Evolutionary conservation across 2,113 vertebrate genomes (phyloP).

Genomic region (Leptobrachium leishanense): DNA sequence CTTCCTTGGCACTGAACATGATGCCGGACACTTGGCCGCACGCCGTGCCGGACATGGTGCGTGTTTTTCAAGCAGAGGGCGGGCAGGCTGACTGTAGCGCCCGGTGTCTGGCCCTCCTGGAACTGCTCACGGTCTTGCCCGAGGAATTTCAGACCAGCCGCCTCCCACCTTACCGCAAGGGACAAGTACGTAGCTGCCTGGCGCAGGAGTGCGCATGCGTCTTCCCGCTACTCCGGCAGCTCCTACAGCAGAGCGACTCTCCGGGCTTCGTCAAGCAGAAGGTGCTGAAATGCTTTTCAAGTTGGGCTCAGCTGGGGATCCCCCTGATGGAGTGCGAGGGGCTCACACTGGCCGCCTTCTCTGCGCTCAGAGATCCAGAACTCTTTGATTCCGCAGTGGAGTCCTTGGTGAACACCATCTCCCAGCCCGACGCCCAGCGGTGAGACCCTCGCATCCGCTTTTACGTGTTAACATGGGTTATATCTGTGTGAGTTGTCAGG

Average conservation of each 20-base stretch:
- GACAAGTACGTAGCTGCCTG: conserved; percentile 89
- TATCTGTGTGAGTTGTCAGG: too few species aligned
- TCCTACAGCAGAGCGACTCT: conserved; percentile 87
- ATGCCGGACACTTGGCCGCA: conserved; percentile 97
- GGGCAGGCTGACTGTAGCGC: conserved; percentile 88
- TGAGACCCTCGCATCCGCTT: conserved; percentile 57
- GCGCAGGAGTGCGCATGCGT: conserved; percentile 87
- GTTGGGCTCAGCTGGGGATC: conserved; percentile 96
- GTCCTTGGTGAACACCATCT: conserved; percentile 96
- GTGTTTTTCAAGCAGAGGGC: conserved; percentile 93
- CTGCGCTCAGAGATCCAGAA: conserved; percentile 88
- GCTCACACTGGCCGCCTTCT: conserved; percentile 90
- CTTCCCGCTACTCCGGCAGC: conserved; percentile 91
- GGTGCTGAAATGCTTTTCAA: conserved; percentile 96
- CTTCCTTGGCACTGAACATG: conserved; percentile 94
- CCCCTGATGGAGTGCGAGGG: conserved; percentile 90
- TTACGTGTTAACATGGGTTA: too few species aligned
- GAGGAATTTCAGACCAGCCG: conserved; percentile 98
- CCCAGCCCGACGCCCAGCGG: conserved; percentile 96
- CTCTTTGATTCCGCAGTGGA: conserved; percentile 96
- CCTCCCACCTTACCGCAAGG: conserved; percentile 90
- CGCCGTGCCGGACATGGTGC: conserved; percentile 94
- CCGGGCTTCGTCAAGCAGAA: conserved; percentile 94
- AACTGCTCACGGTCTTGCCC: conserved; percentile 93
- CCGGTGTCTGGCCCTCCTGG: conserved; percentile 90